These are phyloP conservation scores for Holotrichia oblita DNA, from an alignment of 1,140 invertebrate species.

Conservation along the genomic window DNA sequence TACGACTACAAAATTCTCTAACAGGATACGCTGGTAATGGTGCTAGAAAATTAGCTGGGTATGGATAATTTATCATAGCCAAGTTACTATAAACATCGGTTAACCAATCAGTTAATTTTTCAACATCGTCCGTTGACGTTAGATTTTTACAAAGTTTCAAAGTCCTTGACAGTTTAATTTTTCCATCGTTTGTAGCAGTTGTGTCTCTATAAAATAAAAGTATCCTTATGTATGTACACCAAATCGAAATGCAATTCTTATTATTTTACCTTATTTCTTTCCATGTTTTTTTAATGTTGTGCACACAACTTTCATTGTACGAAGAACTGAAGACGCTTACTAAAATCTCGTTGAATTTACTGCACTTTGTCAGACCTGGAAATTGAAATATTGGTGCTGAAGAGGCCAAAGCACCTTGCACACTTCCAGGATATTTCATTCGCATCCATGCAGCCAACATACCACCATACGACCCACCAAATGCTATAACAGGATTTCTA, in stretches of 20 bases:
- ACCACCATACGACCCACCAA: constrained; percentile 96
- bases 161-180: constrained; percentile 71
- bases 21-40: constrained; percentile 88
- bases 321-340: constrained; percentile 77
- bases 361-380: constrained; percentile 80
- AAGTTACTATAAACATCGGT: constrained; percentile 77
- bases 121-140: constrained; percentile 66
- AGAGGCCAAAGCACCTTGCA: constrained; percentile 90
- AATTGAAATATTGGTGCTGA: constrained; percentile 96
- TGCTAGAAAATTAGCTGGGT: constrained; percentile 81
- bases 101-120: constrained; percentile 69
- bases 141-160: constrained; percentile 77
- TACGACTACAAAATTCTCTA: constrained; percentile 64
- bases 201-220: constrained; percentile 60
- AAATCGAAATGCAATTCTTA: background rate
- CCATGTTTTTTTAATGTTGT: constrained; percentile 85
- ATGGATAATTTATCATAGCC: constrained; percentile 95
- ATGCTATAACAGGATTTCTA: constrained; percentile 80
- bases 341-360: constrained; percentile 80
- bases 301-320: constrained; percentile 70
- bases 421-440: constrained; percentile 94
- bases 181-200: constrained; percentile 69
- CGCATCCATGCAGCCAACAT: constrained; percentile 97
- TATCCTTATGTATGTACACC: background rate
- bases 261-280: constrained; percentile 68